Conservation (phyloP, 2,888 invertebrate species). For the Mythimna ferrago region DNA sequence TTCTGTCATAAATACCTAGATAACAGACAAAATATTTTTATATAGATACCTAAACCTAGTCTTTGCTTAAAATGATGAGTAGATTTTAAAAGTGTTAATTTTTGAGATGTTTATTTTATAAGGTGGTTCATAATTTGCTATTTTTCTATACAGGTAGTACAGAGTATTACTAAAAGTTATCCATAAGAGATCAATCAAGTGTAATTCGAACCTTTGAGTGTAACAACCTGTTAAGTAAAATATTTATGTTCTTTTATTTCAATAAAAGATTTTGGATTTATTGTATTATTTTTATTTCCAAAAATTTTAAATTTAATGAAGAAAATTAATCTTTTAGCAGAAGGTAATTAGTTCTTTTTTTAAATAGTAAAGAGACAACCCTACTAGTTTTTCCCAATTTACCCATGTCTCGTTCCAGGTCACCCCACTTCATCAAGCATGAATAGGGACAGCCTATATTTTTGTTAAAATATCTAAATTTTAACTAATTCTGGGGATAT, state of each 20-base stretch:
- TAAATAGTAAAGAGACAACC: slow-evolving; percentile 25
- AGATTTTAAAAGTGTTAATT: slow-evolving; percentile 26
- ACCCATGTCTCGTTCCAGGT: slow-evolving; percentile 24
- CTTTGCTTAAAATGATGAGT: slow-evolving; percentile 25
- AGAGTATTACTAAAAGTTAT: slow-evolving; percentile 22
- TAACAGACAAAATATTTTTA: slow-evolving; percentile 14
- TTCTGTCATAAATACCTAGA: slow-evolving; percentile 30
- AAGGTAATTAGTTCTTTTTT: slow-evolving; percentile 21
- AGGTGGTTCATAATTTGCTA: slow-evolving; percentile 30
- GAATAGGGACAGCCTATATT: slow-evolving; percentile 28
- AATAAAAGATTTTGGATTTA: slow-evolving; percentile 22
- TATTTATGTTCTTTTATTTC: slow-evolving; percentile 20
- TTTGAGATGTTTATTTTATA: slow-evolving; percentile 31
- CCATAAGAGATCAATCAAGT: slow-evolving; percentile 11
- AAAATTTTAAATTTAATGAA: slow-evolving; percentile 15
- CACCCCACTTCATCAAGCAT: slow-evolving; percentile 25
- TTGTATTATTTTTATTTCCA: slow-evolving; percentile 22
- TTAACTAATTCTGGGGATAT: slow-evolving; percentile 29
- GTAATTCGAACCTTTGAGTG: slow-evolving; percentile 14
- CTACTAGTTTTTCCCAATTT: slow-evolving; percentile 24
- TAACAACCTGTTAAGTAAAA: slow-evolving; percentile 16
- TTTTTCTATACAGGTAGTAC: slow-evolving; percentile 22
- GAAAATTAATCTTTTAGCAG: slow-evolving; percentile 19
- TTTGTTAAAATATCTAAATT: slow-evolving; percentile 32
- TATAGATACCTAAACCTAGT: too few species aligned